Evolutionary conservation across 64 coral and sea anemone species (phyloP).

Genomic region (Orbicella faveolata): DNA sequence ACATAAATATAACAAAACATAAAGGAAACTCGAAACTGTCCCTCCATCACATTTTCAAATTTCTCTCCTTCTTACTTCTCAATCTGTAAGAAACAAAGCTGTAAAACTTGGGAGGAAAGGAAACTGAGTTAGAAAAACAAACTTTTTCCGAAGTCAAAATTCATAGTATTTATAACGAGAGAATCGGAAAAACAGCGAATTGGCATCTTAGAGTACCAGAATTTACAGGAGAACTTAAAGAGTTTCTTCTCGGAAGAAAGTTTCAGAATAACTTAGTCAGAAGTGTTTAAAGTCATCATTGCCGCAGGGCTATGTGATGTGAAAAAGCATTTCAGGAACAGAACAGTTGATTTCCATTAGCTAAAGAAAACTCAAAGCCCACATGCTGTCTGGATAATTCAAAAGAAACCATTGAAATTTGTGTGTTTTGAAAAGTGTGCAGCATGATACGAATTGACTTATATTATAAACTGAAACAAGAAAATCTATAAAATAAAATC

Average conservation of each 20-base stretch:
- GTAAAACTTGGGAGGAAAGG: neutral
- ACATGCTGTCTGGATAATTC: neutral
- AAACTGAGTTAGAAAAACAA: neutral
- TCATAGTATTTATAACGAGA: neutral
- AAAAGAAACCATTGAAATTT: neutral
- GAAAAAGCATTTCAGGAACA: neutral
- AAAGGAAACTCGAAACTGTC: too few relatives aligned
- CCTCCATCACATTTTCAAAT: too few relatives aligned
- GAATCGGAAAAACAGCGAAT: neutral
- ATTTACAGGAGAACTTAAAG: too few relatives aligned
- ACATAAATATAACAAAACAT: too few relatives aligned
- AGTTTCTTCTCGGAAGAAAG: too few relatives aligned
- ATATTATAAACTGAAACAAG: neutral
- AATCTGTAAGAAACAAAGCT: too few relatives aligned
- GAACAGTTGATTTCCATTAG: neutral
- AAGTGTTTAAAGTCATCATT: neutral
- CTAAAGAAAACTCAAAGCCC: neutral
- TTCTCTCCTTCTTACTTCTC: too few relatives aligned
- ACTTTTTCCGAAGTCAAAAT: neutral
- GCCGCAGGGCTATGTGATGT: neutral
- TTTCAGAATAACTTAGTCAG: too few relatives aligned
- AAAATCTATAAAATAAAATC: too few relatives aligned
- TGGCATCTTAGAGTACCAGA: too few relatives aligned
- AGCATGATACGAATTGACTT: neutral
- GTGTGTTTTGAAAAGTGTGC: neutral